These are phyloP conservation scores for cat (Felis catus) DNA, from an alignment of 2,113 vertebrate genomes.

Conservation along the genomic window DNA sequence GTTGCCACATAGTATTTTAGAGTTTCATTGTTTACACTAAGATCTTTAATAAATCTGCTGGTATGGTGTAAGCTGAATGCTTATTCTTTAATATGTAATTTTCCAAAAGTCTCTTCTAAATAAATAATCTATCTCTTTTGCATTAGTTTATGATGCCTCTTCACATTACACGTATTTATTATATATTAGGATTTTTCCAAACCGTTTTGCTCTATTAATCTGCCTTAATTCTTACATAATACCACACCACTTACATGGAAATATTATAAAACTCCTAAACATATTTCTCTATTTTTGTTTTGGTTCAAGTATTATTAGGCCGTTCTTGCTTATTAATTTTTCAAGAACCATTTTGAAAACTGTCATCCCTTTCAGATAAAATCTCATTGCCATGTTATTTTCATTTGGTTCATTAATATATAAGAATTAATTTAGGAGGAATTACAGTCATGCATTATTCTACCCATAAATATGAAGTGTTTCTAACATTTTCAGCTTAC, in stretches of 20 bases:
- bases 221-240: background rate
- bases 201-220: background rate
- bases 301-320: background rate
- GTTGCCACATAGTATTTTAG: background rate
- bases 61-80: background rate
- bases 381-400: background rate
- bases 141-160: background rate
- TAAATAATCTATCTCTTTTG: background rate
- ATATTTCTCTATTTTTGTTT: background rate
- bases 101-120: background rate
- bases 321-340: background rate
- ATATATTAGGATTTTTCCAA: background rate
- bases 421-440: conserved; percentile 10
- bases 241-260: background rate
- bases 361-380: background rate
- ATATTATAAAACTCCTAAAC: background rate
- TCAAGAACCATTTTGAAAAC: conserved; percentile 14
- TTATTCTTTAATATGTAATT: background rate
- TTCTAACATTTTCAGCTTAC: conserved; percentile 8
- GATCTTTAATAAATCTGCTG: background rate
- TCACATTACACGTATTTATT: background rate
- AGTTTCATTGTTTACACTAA: conserved; percentile 1
- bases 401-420: background rate
- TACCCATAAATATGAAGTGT: background rate
- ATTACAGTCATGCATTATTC: background rate